Evolutionary conservation across 2,797 vertebrate genomes (phyloP), one percentile per base, ranked within the genome.

Genomic region (Lophotriccus pileatus): DNA sequence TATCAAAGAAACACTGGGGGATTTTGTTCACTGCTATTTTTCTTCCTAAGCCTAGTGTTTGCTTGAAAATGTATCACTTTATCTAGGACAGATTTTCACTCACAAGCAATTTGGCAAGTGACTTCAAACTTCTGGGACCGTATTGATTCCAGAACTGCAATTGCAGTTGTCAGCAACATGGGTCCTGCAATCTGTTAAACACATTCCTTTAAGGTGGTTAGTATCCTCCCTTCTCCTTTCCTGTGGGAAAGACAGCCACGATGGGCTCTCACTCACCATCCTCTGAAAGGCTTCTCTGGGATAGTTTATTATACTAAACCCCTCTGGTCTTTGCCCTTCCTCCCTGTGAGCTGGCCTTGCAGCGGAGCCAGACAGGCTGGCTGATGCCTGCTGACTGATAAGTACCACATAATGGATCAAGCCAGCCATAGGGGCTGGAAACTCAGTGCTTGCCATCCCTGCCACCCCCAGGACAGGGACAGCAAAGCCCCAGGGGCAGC

Each of bases 201-300:
- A 37, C 91, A 95, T 87, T 94, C 89, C 87, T 95, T 2, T 9
- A 95, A 96, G 95, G 93, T 96, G 82, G 79, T 87, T 86, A 58
- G 85, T 28, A 86, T 72, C 87, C 79, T 94, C 89, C 69, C 63
- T 70, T 84, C 87, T 83, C 53, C 80, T 91, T 96, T 96, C 93
- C 91, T 96, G 94, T 96, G 94, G 93, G 91, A 94, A 94, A 92
- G 69, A 32, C 53, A 80, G 82, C 58, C 10, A 7, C 10, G 4
- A 50, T 1, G 2, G 84, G 75, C 91, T 96, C 95, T 96, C 95
- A 89, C 94, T 91, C 89, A 36, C 68, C 49, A 55, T 63, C 24
- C 81, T 59, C 81, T 89, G 78, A 75, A 92, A 92, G 52, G 81
- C 59, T 84, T 87, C 1, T 5, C 81, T 52, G 75, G 44, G 63